These are phyloP conservation scores for Cryptus armator DNA, from an alignment of 2,888 invertebrate genomes.

Conservation along the genomic window DNA sequence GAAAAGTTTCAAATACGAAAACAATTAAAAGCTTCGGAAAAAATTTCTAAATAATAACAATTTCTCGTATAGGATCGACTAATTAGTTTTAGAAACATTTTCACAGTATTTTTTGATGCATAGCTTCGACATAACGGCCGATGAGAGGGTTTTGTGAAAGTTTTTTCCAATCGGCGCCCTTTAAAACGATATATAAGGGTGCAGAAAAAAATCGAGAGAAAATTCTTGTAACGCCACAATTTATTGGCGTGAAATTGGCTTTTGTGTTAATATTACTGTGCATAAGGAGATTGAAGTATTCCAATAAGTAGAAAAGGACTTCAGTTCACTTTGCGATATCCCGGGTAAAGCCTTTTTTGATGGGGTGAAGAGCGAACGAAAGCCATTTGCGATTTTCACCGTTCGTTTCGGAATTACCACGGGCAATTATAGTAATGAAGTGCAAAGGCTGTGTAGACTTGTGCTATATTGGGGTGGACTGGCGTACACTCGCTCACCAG, in stretches of 20 bases:
- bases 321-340: background rate
- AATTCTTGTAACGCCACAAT: background rate
- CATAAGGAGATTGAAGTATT: background rate
- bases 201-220: background rate
- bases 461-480: background rate
- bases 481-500: background rate
- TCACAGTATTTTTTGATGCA: background rate
- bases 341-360: background rate
- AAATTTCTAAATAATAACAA: too few relatives aligned
- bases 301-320: background rate
- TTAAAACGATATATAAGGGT: background rate
- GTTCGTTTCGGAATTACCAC: background rate
- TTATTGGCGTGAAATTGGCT: background rate
- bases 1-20: background rate
- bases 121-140: background rate
- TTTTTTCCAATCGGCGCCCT: background rate
- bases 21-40: background rate
- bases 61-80: background rate
- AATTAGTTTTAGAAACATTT: background rate
- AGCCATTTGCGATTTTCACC: background rate
- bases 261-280: background rate
- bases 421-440: constrained; percentile 38
- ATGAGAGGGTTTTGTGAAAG: background rate
- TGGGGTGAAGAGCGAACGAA: background rate
- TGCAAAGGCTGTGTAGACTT: background rate